A percentile compares a stretch with the other conserved stretches of the same genome.
Evolutionary conservation across 1,140 invertebrate species (phyloP).

Genomic region (Chionoecetes opilio): DNA sequence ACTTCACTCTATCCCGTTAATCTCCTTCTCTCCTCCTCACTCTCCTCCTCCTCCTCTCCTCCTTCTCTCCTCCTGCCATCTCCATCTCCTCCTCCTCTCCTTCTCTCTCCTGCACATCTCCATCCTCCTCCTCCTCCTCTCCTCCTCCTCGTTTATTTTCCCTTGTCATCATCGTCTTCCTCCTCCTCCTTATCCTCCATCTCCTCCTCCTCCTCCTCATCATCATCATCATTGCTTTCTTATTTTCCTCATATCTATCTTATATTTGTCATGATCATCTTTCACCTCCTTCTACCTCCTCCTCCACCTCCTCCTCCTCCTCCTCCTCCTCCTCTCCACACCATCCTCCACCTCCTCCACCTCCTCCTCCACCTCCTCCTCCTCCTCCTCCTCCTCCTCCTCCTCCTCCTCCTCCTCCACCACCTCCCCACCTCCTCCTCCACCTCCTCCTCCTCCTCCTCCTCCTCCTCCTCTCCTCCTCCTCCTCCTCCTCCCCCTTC

Average conservation of each 20-base stretch:
- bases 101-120: neutral
- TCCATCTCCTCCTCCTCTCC: neutral
- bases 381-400: neutral
- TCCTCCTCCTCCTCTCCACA: neutral
- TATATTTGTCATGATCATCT: too few species aligned
- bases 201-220: too few species aligned
- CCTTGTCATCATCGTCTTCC: too few species aligned
- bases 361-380: neutral
- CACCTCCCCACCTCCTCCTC: neutral
- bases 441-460: neutral
- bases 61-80: neutral
- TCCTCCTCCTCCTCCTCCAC: neutral
- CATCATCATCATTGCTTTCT: too few species aligned
- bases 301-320: neutral
- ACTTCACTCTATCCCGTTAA: neutral
- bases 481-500: neutral
- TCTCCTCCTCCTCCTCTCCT: neutral
- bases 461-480: neutral
- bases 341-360: neutral
- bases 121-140: too few species aligned
- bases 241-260: too few species aligned
- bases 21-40: neutral
- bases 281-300: neutral
- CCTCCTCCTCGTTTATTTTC: too few species aligned
- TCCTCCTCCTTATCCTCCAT: too few species aligned